Evolutionary conservation across 2,113 vertebrate species (phyloP), one percentile per base, ranked within the genome.

Genomic region (Mirza zaza): DNA sequence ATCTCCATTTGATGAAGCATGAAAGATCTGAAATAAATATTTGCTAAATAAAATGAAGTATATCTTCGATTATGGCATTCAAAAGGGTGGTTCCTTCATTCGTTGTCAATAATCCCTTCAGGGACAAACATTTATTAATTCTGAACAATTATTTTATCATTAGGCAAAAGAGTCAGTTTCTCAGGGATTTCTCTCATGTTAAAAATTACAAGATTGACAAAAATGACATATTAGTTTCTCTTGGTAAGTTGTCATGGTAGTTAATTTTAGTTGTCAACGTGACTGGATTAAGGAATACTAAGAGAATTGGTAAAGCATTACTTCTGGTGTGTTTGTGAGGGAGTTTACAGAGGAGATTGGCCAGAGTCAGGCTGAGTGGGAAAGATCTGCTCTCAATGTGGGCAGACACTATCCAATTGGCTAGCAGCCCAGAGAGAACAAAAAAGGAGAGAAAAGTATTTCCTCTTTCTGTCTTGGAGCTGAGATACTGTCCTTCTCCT

Each of bases 111-210:
- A 92, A 95, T 90, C 42, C 8, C 68, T 79, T 14, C 15, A 48
- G 15, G 45, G 29, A 71, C 6, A 92, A 97, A 84, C 45, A 91
- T 91, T 82, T 93, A 92, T 48, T 95, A 86, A 32, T 70, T 92
- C 36, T 36, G 50, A 90, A 94, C n/a, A 57, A 17, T 90, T 94
- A 93, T 95, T 91, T 95, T 90, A 70, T 61, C 76, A 90, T 65
- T 85, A 95, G 34, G 34, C 14, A 90, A 92, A 91, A 73, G 63
- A 23, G 57, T 87, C 70, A 67, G 29, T 95, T 97, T 90, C 65
- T 84, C n/a, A 80, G 77, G 87, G 67, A 94, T 95, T 94, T 89
- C 55, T 88, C 42, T 82, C n/a, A 84, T 52, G n/a, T 87, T 91
- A 89, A 29, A 77, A 76, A 92, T 15, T 87, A 6, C 94, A 27